These are phyloP conservation scores for Criorhina ranunculi DNA, from an alignment of 2,888 invertebrate species.

Conservation along the genomic window DNA sequence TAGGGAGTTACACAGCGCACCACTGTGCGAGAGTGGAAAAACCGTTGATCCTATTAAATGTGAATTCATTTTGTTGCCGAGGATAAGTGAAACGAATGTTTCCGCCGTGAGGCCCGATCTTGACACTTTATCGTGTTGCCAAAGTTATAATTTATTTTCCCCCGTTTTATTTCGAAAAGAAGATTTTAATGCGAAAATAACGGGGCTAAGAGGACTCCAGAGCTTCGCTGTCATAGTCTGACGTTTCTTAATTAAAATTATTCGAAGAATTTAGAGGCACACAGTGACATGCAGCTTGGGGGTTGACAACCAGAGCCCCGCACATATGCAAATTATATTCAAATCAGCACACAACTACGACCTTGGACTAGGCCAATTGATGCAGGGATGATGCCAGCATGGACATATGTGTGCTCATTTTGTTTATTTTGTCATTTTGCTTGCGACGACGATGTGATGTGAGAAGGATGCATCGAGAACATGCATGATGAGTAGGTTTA, in stretches of 20 bases:
- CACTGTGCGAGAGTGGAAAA: neutral
- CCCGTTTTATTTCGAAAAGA: conserved; percentile 18
- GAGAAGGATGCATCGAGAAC: neutral
- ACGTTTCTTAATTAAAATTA: conserved; percentile 68
- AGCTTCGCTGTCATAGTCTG: conserved; percentile 38
- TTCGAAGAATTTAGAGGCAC: conserved; percentile 23
- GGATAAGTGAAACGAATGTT: conserved; percentile 34
- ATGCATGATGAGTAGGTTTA: conserved; percentile 45
- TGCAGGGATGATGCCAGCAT: conserved; percentile 24
- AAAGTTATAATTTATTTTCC: conserved; percentile 24
- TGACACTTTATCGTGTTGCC: neutral
- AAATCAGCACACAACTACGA: conserved; percentile 21
- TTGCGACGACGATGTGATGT: neutral
- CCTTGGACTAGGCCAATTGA: conserved; percentile 61
- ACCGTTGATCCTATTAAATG: conserved; percentile 27
- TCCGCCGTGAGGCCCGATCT: conserved; percentile 26
- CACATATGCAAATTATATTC: conserved; percentile 46
- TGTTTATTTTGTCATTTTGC: conserved; percentile 46
- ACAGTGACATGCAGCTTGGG: conserved; percentile 54
- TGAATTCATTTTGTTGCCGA: conserved; percentile 26
- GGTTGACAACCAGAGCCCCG: conserved; percentile 34
- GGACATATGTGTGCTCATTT: conserved; percentile 7
- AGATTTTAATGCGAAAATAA: conserved; percentile 26
- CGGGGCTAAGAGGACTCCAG: neutral
- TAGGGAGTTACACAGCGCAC: neutral